These are phyloP conservation scores for Erebia palarica DNA, from an alignment of 2,888 invertebrate species.

Conservation along the genomic window DNA sequence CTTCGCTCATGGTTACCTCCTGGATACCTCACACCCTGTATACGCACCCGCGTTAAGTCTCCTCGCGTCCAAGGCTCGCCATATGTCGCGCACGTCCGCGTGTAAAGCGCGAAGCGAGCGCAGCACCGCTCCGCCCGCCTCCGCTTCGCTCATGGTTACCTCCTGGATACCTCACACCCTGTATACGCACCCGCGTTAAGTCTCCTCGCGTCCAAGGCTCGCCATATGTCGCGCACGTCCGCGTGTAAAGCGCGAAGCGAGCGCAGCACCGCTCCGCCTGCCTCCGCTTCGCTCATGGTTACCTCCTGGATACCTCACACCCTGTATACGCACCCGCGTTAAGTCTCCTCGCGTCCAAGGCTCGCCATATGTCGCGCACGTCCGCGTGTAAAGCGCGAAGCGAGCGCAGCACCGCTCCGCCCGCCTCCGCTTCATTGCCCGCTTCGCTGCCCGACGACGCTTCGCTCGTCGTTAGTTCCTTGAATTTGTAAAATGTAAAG, in stretches of 20 bases:
- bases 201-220: no score
- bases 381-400: slow-evolving; percentile 53
- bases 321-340: slow-evolving; percentile 52
- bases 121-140: not conserved
- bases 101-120: no score
- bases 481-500: not conserved
- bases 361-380: slow-evolving; percentile 53
- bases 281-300: not conserved
- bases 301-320: slow-evolving; percentile 24
- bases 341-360: slow-evolving; percentile 46
- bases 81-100: no score
- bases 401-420: slow-evolving; percentile 66
- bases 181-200: no score
- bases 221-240: no score
- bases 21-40: no score
- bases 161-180: slow-evolving; percentile 46
- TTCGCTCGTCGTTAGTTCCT: slow-evolving; percentile 65
- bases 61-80: no score
- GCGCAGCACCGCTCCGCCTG: not conserved
- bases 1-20: no score
- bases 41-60: no score
- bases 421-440: slow-evolving; percentile 47
- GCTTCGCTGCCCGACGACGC: slow-evolving; percentile 62
- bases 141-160: not conserved
- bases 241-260: no score